Base-by-base conservation (phyloP, 1,140 invertebrate genomes). In the Drosophila paulistorum region DNA sequence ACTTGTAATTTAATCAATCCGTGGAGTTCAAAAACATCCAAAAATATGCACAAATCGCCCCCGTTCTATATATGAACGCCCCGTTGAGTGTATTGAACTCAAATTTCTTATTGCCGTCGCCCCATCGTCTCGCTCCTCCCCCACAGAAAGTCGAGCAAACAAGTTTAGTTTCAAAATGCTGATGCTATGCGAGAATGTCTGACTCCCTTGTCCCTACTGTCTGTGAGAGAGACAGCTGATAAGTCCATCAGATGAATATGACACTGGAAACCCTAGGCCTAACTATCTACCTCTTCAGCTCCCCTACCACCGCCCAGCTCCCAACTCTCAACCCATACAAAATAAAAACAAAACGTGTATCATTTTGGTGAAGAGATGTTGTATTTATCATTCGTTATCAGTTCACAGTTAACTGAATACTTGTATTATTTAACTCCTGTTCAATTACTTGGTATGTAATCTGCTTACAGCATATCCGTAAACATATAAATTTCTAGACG, bases 61-160 rank as follows among this genome's bases (percentile, higher is more conserved):
- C 35, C 54, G 30, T 5, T 48, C 2, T 58, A 71, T 77, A 55
- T 55, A 42, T 73, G 75, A 75, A 68, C 67, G 81, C 72, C 69
- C 72, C 73, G 80, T 17, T 62, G 83, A 74, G 84, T 81, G 74
- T 87, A 87, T 87, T 87, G 84, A 87, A 87, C 84, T 77, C 72
- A 57, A 68, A 55, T 54, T 64, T 67, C 65, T 33, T 60, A 51
- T 65, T 58, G 10, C 57, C 10, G 7, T 30, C 55, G 30, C 55
- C 55, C 35, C 55, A 7, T 3, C 55, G 13, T 68, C 71, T 63
- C 58, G 54, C 71, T 60, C 54, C 20, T 59, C 41, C 62, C 55
- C 63, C 68, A 55, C 14, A 39, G 7, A 61, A 75, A 85, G 64
- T 78, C 78, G 74, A 71, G 68, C 79, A 86, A 87, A 82, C 83